Percentiles rank a stretch among this genome's conserved stretches.
phyloP scores from a whole-genome alignment of 2,797 vertebrate genomes.

The Adelosebastes latens region DNA sequence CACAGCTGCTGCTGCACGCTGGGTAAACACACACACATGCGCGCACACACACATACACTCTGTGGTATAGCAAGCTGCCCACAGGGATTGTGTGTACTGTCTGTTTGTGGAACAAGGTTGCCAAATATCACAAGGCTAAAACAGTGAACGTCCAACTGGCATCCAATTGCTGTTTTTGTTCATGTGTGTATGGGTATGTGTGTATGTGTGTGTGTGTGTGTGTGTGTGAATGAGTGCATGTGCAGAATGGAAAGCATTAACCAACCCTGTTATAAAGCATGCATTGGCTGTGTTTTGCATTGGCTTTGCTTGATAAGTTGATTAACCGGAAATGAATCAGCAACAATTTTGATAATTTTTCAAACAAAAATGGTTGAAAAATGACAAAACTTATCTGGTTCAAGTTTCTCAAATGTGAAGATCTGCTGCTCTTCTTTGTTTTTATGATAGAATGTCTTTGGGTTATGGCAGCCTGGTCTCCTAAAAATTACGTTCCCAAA shows the following conservation, averaged over 20 bases:
- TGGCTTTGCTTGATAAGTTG: background rate
- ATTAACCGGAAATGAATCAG: background rate
- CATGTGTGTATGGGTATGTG: conserved; percentile 57
- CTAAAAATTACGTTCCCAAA: too few relatives aligned
- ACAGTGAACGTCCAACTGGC: conserved; percentile 70
- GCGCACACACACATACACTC: conserved; percentile 39
- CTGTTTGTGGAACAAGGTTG: conserved; percentile 74
- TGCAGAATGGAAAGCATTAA: conserved; percentile 25
- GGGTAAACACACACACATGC: conserved; percentile 71
- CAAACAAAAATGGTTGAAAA: background rate
- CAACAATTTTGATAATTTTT: background rate
- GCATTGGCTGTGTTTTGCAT: background rate
- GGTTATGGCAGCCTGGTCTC: background rate
- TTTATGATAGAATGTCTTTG: background rate
- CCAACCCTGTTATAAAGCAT: background rate
- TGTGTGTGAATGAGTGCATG: background rate
- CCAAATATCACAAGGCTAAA: conserved; percentile 75
- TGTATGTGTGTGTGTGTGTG: conserved; percentile 15
- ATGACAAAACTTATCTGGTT: background rate
- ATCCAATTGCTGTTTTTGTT: conserved; percentile 36
- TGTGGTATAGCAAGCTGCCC: conserved; percentile 67
- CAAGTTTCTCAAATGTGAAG: background rate
- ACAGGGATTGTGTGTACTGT: conserved; percentile 70
- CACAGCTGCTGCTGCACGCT: conserved; percentile 78
- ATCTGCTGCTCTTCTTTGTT: background rate